Evolutionary conservation across 1,140 invertebrate genomes (phyloP).

Genomic region (Saccostrea cuccullata): DNA sequence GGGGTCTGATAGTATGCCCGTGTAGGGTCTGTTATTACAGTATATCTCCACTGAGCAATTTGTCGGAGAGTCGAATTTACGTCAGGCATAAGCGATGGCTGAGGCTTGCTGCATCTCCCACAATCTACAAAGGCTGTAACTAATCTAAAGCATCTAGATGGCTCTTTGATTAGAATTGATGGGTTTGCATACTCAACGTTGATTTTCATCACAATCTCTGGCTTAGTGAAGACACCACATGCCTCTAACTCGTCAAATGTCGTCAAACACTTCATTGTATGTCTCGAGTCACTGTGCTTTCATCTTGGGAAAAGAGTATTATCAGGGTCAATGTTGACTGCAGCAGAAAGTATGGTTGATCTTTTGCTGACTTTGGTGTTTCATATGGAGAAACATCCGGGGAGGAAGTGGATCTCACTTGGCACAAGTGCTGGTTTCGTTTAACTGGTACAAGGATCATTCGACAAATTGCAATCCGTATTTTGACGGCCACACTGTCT

Average conservation of each 20-base stretch:
- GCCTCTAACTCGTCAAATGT: constrained; percentile 58
- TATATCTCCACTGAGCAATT: too few species aligned
- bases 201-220: constrained; percentile 35
- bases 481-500: too few species aligned
- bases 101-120: constrained; percentile 53
- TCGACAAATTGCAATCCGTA: too few species aligned
- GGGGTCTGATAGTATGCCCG: too few species aligned
- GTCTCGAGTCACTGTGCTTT: too few species aligned
- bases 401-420: background rate
- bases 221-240: constrained; percentile 32
- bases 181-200: constrained; percentile 52
- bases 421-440: constrained; percentile 32
- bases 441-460: too few species aligned
- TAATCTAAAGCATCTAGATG: constrained; percentile 38
- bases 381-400: too few species aligned
- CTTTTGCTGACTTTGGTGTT: background rate
- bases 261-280: constrained; percentile 55
- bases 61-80: constrained; percentile 52
- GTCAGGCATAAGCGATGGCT: constrained; percentile 54
- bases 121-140: background rate
- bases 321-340: constrained; percentile 58
- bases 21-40: too few species aligned
- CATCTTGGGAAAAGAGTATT: too few species aligned
- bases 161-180: too few species aligned
- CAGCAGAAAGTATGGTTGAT: background rate